Evolutionary conservation across 2,888 invertebrate genomes (phyloP), one percentile per base, ranked within the genome.

Genomic region (Acronicta leporina): DNA sequence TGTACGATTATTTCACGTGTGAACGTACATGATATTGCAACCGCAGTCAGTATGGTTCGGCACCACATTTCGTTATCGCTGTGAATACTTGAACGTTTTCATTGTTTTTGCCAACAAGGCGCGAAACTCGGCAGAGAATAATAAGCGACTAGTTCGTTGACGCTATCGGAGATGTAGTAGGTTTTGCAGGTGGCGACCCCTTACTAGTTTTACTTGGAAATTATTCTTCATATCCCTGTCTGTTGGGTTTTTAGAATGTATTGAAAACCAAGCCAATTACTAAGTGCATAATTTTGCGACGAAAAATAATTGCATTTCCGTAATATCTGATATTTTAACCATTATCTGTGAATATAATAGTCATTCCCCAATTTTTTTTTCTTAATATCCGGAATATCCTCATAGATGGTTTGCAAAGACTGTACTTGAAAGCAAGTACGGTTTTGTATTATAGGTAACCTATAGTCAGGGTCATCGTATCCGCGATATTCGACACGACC

Each of bases 11-110:
- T 70, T 80, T 81, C 82, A 77, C 84, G 81, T 80, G 83, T 77
- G 76, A 92, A 94, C 94, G 90, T 93, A 94, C 94, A 94, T 92
- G 91, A 85, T 83, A 92, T 68, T 79, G 84, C 88, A 83, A 83
- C 79, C 56, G 84, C 84, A 68, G 88, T 81, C 74, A 91, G 78
- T 73, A 93, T 72, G 62, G 81, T 83, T 67, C 90, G 90, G 74
- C 90, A 89, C 88, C 87, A 89, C 92, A 93, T 92, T 77, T 68
- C 67, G 80, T 87, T 88, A 88, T 90, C 89, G 86, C 73, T 75
- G 46, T 56, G 60, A 60, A 46, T 54, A 59, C 47, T 69, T 38
- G 27, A 54, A 51, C 47, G 48, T 49, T 55, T 63, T 53, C 60
- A 71, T 73, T 72, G 67, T 76, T 72, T 76, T 77, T 50, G 43